Base-by-base conservation (phyloP, 2,113 vertebrate genomes). In the Anguilla japonica region DNA sequence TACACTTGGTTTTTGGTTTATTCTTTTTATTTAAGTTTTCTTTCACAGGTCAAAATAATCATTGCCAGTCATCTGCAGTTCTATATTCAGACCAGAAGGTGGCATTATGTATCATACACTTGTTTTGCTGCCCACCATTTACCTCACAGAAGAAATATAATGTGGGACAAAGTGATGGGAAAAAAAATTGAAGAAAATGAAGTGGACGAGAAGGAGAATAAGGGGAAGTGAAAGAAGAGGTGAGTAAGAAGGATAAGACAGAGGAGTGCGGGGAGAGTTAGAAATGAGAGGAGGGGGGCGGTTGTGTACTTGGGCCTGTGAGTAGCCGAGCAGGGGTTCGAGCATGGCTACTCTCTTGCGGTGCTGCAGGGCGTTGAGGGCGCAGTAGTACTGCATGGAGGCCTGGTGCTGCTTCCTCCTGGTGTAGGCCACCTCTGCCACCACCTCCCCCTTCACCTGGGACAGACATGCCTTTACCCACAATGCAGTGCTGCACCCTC, bases 391-490 rank as follows among this genome's bases (percentile, higher is more conserved):
- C 86, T 99, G 98, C 83, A 99, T 94, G 1, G 98, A 97, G 1
- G 97, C 97, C 81, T 98, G 97, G 90, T 99, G 98, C 92, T 99
- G 98, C 88, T 98, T 99, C 93, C 97, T 96, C 78, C 98, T 94
- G 0, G 97, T 96, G 50, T 95, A 96, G 0, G 97, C 97, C 91
- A 99, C 98, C 93, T 99, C 98, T 86, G 95, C 96, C 84, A 97
- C 95, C 20, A 97, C 91, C 90, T 99, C 98, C 0, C 94, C 88
- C 93, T 99, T 99, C 87, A 53, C 9, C 50, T 53, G 50, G 50
- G 11, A 53, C 0, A 53, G 4, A 53, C 8, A 11, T 7, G 13
- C 50, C 13, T 11, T 53, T 53, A 9, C 50, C 50, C 50, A 53
- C 50, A 53, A 53, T 53, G 50, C 84, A 97, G 5, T 46, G 43